Base-by-base conservation (phyloP, 2,888 invertebrate genomes). In the Ichneumon xanthorius region DNA sequence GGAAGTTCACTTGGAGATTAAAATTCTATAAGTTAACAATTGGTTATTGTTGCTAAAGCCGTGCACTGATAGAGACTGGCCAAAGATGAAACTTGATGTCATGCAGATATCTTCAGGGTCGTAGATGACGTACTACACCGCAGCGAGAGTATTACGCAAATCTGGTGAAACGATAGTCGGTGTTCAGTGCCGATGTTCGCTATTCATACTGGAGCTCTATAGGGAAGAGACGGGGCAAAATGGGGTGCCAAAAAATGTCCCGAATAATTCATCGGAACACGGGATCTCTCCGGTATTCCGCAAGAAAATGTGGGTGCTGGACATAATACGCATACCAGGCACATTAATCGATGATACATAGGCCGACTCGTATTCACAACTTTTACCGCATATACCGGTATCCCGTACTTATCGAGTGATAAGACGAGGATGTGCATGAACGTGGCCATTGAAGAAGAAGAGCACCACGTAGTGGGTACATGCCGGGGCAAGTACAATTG, bases 401-500 rank as follows among this genome's bases (percentile, higher is more conserved):
- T 48, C 0, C 45, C 40, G 73, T 16, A 65, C 48, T 61, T 76
- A 53, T 22, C 61, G 87, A 83, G 84, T 67, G 87, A 87, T 87
- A 87, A 87, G 86, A 71, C 80, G 71, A 67, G 30, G 33, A 70
- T 65, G 55, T 53, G 45, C 63, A 77, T 71, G 75, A 75, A 63
- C 77, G 72, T 73, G 84, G 73, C 80, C 80, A 87, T 80, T 53
- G 71, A 50, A 55, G 70, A 77, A 77, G 70, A 76, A 76, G 76
- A 71, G 58, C 37, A 72, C 33, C 40, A 26, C 26, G 63, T 33
- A 22, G 48, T 53, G 63, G 70, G 68, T 76, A 33, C 40, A 71
- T n/a, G 77, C 55, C 55, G 77, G 48, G 45, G 80, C 53, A 48
- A 80, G 89, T 90, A 92, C 91, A 92, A 92, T 92, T 90, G 91